Evolutionary conservation across 1,140 invertebrate genomes (phyloP).

Genomic region (Theocolax elegans): DNA sequence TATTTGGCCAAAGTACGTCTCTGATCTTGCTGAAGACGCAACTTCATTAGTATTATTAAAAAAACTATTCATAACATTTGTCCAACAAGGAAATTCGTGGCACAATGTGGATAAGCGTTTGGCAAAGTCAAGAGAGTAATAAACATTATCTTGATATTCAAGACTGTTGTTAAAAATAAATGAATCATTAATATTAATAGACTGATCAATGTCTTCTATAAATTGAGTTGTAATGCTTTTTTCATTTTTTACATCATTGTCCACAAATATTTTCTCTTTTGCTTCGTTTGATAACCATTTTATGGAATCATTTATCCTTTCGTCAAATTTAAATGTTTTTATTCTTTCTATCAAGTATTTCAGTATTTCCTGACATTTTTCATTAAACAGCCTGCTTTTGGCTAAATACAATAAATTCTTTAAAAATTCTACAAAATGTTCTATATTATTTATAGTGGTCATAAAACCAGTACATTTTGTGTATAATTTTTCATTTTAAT

Average conservation of each 20-base stretch:
- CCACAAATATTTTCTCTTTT: too few relatives aligned
- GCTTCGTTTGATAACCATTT: too few relatives aligned
- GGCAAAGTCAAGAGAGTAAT: not conserved
- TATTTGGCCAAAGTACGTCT: not conserved
- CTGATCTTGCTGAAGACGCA: not conserved
- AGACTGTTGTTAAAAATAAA: too few relatives aligned
- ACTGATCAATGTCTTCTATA: too few relatives aligned
- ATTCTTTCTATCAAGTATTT: not conserved
- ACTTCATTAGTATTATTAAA: not conserved
- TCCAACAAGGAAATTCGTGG: not conserved
- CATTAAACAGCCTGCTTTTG: not conserved
- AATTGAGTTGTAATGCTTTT: too few relatives aligned
- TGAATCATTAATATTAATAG: too few relatives aligned
- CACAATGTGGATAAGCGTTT: not conserved
- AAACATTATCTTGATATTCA: not conserved
- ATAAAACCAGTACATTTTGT: not conserved
- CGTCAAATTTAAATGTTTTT: too few relatives aligned
- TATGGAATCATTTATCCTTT: too few relatives aligned
- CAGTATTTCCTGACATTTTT: not conserved
- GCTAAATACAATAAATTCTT: not conserved
- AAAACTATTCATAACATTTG: slow-evolving; percentile 1
- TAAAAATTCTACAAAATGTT: not conserved
- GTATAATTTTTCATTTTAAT: not conserved
- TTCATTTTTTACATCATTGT: not conserved
- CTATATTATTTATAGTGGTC: not conserved